These are phyloP conservation scores for Argyrosomus japonicus DNA, from an alignment of 2,113 vertebrate species.

Conservation along the genomic window DNA sequence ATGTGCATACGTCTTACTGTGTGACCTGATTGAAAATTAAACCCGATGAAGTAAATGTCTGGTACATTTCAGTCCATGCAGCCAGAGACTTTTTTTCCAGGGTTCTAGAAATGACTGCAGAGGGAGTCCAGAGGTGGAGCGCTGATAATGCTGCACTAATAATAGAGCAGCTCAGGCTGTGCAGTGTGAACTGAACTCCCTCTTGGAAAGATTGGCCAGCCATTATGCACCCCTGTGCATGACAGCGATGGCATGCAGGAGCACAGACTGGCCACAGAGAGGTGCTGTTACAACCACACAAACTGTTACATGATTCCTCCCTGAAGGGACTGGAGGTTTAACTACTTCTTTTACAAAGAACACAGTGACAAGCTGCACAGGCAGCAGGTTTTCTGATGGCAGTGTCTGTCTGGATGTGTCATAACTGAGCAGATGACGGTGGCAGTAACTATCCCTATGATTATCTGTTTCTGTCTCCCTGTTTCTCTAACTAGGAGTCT, in stretches of 20 bases:
- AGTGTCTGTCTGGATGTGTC: slow-evolving; percentile 50
- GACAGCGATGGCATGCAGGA: slow-evolving; percentile 55
- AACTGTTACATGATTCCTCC: slow-evolving; percentile 33
- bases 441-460: slow-evolving; percentile 31
- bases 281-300: slow-evolving; percentile 45
- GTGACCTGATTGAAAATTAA: slow-evolving; percentile 16
- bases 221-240: background rate
- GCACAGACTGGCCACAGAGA: slow-evolving; percentile 67
- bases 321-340: slow-evolving; percentile 38
- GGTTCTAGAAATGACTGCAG: slow-evolving; percentile 22
- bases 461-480: slow-evolving; percentile 5
- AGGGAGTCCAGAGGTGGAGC: slow-evolving; percentile 40
- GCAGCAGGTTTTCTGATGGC: slow-evolving; percentile 49
- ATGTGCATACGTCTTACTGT: slow-evolving; percentile 35
- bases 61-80: slow-evolving; percentile 9
- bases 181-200: slow-evolving; percentile 37
- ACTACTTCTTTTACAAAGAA: slow-evolving; percentile 63
- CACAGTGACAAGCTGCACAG: slow-evolving; percentile 49
- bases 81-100: slow-evolving; percentile 16
- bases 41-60: slow-evolving; percentile 9
- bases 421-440: slow-evolving; percentile 34
- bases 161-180: slow-evolving; percentile 59
- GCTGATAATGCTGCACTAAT: slow-evolving; percentile 54
- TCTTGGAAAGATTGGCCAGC: slow-evolving; percentile 51
- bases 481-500: slow-evolving; percentile 19